Evolutionary conservation across 2,888 invertebrate genomes (phyloP).

Genomic region (Psylliodes chrysocephalus): DNA sequence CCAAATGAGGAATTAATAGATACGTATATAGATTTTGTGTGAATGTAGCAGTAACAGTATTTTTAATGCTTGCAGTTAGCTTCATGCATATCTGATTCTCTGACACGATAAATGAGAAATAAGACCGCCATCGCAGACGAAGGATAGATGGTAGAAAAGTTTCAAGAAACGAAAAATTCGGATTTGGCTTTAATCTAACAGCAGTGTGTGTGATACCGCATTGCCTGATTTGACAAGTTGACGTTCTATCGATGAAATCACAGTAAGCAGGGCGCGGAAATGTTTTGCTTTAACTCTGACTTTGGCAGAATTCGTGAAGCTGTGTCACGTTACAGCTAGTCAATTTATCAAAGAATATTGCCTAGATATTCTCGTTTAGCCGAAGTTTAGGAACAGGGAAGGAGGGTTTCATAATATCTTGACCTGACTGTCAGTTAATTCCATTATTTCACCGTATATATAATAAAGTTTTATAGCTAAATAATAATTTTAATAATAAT

Average conservation of each 20-base stretch:
- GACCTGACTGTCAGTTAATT: too few relatives aligned
- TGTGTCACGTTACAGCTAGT: slow-evolving; percentile 28
- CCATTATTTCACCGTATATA: too few relatives aligned
- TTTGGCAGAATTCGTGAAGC: slow-evolving; percentile 53
- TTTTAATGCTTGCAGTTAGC: too few relatives aligned
- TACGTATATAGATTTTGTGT: too few relatives aligned
- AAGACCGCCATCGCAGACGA: too few relatives aligned
- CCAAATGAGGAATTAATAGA: too few relatives aligned
- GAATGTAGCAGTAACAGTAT: too few relatives aligned
- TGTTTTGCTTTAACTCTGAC: slow-evolving; percentile 49
- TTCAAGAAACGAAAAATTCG: slow-evolving; percentile 38
- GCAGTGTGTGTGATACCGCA: slow-evolving; percentile 46
- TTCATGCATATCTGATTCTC: too few relatives aligned
- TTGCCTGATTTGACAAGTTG: slow-evolving; percentile 39
- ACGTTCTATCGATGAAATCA: slow-evolving; percentile 40
- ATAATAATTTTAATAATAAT: too few relatives aligned
- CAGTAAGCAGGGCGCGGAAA: slow-evolving; percentile 24
- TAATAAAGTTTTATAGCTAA: too few relatives aligned
- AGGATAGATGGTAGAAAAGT: slow-evolving; percentile 35
- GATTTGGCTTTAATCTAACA: slow-evolving; percentile 45
- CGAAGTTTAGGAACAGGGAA: background rate
- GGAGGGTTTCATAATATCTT: background rate
- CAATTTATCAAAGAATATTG: slow-evolving; percentile 21
- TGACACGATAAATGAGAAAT: too few relatives aligned
- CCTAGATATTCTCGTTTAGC: slow-evolving; percentile 13